A percentile compares a stretch with the other conserved stretches of the same genome.
Conservation (phyloP, 2,113 vertebrate genomes). For the Aegotheles bennettii region DNA sequence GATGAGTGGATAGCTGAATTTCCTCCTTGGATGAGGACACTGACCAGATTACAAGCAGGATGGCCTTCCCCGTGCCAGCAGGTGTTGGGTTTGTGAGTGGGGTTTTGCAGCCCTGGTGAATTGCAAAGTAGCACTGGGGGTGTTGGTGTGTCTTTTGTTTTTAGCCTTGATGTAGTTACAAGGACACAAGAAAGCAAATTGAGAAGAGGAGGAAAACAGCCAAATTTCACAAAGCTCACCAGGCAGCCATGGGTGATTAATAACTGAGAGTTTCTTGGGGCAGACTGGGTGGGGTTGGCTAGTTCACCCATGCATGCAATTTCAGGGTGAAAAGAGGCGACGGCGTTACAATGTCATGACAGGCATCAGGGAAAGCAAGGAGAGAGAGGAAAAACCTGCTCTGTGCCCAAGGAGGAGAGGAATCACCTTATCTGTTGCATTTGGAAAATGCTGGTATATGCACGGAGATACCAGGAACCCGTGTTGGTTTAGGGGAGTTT, state of each 20-base stretch:
- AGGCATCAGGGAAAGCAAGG: background rate
- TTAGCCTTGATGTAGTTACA: background rate
- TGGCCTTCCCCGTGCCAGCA: accelerated
- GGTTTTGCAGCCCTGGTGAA: background rate
- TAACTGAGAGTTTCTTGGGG: background rate
- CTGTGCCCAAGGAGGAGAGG: background rate
- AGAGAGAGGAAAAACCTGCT: background rate
- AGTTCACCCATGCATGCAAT: accelerated
- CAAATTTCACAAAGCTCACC: background rate
- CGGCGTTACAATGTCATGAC: background rate
- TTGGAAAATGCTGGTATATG: background rate
- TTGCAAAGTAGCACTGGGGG: background rate
- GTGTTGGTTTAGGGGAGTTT: accelerated
- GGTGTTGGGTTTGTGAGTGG: background rate
- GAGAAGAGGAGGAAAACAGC: background rate
- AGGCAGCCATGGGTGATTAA: background rate
- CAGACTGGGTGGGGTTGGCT: background rate
- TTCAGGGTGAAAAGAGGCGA: background rate
- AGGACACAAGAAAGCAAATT: background rate
- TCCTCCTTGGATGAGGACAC: background rate
- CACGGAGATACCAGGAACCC: background rate
- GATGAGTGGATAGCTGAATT: background rate
- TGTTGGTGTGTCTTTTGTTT: background rate
- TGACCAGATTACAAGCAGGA: background rate
- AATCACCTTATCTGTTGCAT: accelerated